Percentiles rank a stretch among this genome's conserved stretches.
Evolutionary conservation across 2,113 vertebrate genomes (phyloP).

Genomic region (Lagopus leucura): DNA sequence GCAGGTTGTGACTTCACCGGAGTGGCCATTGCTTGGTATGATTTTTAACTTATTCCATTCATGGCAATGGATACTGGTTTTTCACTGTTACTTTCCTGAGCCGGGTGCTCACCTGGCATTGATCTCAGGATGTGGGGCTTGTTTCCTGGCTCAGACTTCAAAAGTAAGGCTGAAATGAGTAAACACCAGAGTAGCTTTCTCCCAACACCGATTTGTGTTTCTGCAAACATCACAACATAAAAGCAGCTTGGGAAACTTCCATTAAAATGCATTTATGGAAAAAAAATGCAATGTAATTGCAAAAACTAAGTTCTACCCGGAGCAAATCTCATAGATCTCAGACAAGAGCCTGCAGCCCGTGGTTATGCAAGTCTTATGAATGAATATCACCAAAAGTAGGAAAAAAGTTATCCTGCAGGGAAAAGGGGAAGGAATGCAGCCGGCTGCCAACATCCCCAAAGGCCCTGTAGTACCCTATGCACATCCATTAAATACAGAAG

Average conservation of each 20-base stretch:
- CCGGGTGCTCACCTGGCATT: neutral
- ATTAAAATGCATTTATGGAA: neutral
- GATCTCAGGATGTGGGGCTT: neutral
- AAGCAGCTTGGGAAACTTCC: neutral
- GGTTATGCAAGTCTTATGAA: neutral
- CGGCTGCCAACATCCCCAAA: neutral
- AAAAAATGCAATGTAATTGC: neutral
- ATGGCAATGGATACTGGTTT: neutral
- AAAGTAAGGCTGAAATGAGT: neutral
- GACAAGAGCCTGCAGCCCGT: neutral
- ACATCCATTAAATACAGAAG: neutral
- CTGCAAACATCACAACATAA: neutral
- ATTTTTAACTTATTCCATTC: constrained; percentile 1
- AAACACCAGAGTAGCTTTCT: neutral
- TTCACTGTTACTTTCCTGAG: neutral
- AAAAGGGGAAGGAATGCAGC: neutral
- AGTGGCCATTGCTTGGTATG: neutral
- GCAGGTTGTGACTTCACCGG: neutral
- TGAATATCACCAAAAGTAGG: neutral
- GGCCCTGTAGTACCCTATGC: neutral
- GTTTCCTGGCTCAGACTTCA: neutral
- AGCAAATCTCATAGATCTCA: neutral
- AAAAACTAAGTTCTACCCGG: neutral
- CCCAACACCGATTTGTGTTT: neutral
- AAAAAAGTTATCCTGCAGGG: neutral